Evolutionary conservation across 2,797 vertebrate species (phyloP).

Genomic region (Scarus forsteni): DNA sequence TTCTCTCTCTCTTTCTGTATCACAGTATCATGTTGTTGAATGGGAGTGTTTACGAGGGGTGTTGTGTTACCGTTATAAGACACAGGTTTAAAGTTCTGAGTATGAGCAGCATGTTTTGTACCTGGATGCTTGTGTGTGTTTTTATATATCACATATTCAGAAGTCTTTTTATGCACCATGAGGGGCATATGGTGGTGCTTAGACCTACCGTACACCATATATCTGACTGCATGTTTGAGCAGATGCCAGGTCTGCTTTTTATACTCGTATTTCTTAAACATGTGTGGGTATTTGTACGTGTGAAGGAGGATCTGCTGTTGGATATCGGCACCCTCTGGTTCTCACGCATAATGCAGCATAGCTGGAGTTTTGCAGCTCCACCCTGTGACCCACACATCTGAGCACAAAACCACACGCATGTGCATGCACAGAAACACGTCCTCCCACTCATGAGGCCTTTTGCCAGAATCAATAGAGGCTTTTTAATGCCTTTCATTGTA

Average conservation of each 20-base stretch:
- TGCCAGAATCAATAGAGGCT: constrained; percentile 84
- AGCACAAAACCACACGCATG: constrained; percentile 33
- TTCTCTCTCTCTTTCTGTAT: constrained; percentile 43
- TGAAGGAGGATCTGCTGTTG: constrained; percentile 56
- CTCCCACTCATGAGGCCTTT: constrained; percentile 75
- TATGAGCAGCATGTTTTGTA: constrained; percentile 48
- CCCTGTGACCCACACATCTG: constrained; percentile 56
- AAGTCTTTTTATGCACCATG: constrained; percentile 41
- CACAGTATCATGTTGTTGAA: constrained; percentile 71
- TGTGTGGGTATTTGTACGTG: constrained; percentile 50
- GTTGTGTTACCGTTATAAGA: constrained; percentile 65
- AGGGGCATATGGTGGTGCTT: constrained; percentile 34
- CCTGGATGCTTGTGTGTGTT: constrained; percentile 39
- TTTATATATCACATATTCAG: constrained; percentile 40
- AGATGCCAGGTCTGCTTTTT: constrained; percentile 42
- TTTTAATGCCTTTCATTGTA: constrained; percentile 81
- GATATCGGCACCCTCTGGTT: constrained; percentile 54
- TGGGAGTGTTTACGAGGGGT: constrained; percentile 69
- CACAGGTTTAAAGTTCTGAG: constrained; percentile 49
- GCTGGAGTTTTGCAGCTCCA: constrained; percentile 53
- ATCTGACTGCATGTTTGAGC: constrained; percentile 52
- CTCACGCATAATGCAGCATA: constrained; percentile 39
- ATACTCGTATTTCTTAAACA: constrained; percentile 7
- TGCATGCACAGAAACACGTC: constrained; percentile 42
- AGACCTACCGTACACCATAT: constrained; percentile 36